Base-by-base conservation (phyloP, 2,888 invertebrate species). In the Eutolmus rufibarbis region DNA sequence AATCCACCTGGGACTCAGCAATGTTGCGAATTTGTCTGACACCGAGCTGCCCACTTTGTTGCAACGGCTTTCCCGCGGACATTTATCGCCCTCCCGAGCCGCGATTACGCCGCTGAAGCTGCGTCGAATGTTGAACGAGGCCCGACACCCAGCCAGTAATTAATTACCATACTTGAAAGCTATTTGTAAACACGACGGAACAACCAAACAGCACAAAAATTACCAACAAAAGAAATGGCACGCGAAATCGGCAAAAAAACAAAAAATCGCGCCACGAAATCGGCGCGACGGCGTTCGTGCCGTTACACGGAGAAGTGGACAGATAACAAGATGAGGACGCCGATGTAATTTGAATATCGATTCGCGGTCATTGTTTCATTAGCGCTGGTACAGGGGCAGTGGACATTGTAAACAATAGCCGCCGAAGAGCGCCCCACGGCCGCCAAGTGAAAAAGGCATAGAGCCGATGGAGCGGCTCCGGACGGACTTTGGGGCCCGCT, bases 321-420 rank as follows among this genome's bases (percentile, higher is more conserved):
- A 31, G 82, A 82, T 82, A 82, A 82, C 82, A 34, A 82, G 82
- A 57, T 56, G 82, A 82, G 40, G 82, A 51, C 19, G 78, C 78
- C 82, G 66, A 51, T 82, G 82, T 82, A 82, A 82, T 82, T 82
- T 82, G 57, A 82, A 82, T 82, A 82, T 82, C 82, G 82, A 82
- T 82, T 57, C 37, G 82, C 82, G 82, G 82, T 82, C 82, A 66
- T 82, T 82, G 82, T 66, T 57, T 82, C 82, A 82, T 82, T 82
- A 82, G 57, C 82, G 40, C 34, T 57, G 8, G 57, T 40, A 34
- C 76, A 1, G 34, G 34, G 77, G 56, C 57, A 51, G 34, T 51
- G 51, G 31, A 66, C 66, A 66, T 12, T 66, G 66, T 66, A 66
- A 66, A 66, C 66, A 66, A 66, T 66, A 66, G 66, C 28, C 12